Base-by-base conservation (phyloP, 2,797 vertebrate species). In the Muscicapa comitata region DNA sequence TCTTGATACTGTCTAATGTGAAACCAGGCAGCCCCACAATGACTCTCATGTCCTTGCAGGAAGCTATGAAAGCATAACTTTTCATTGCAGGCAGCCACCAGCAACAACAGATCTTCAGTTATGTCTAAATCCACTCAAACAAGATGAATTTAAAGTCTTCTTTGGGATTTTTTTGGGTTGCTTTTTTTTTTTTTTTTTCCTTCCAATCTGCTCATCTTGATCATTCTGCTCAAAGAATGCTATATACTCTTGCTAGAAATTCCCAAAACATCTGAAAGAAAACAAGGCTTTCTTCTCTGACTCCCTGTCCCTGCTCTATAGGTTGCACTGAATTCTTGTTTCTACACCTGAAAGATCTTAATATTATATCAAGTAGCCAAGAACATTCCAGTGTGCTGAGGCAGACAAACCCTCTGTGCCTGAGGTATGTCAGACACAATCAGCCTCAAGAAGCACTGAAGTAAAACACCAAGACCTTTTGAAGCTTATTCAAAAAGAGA, bases 371-470 rank as follows among this genome's bases (percentile, higher is more conserved):
- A 91, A 92, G 79, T 31, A 95, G 68, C 63, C 74, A 48, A 77
- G 72, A 88, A 87, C 59, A 75, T 78, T 91, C 88, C 40, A 55
- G 72, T 73, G 65, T 68, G 83, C 70, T 78, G 81, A 93, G 76
- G 91, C 77, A 96, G 93, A 96, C 29, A 28, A 94, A 83, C 82
- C 48, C 62, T 51, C 43, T 77, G 73, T 86, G 76, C 78, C 92
- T 75, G 73, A 93, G 94, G 72, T 68, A 74, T 76, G 66, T 94
- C 95, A 88, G 66, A 86, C 78, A 20, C 9, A 31, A 97, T 90
- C 79, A 97, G 66, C 59, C 94, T 79, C 47, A 93, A 93, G 88
- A 92, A 91, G 70, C 79, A 76, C 77, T 94, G 85, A 94, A 96
- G 83, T 89, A 94, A 97, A 97, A 92, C 77, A 93, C 48, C 17